Evolutionary conservation across 2,113 vertebrate genomes (phyloP), one percentile per base, ranked within the genome.

Genomic region (Zosterops borbonicus): DNA sequence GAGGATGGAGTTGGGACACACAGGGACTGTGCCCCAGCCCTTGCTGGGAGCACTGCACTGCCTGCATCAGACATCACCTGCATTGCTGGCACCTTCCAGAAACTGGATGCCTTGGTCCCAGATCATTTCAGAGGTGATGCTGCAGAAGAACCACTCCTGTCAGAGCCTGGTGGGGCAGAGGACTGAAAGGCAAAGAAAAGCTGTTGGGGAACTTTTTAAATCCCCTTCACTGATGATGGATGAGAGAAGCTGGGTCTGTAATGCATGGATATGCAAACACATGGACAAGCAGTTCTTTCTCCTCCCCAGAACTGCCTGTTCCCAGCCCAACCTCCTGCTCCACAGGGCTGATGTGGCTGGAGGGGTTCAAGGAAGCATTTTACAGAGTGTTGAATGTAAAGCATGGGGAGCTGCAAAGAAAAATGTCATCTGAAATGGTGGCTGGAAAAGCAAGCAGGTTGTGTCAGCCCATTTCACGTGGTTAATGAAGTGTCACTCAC

Each of bases 401-500:
- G 33, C 31, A 58, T 12, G 14, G 41, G 35, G 23, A 65, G n/a
- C 53, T 59, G 49, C 63, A 83, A n/a, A 71, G 64, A 62, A 75
- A 80, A 89, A 71, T 20, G 37, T 37, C 9, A 3, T 60, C 63
- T 88, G 83, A 74, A 88, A 55, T 68, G 79, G 79, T 68, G 90
- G 41, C 82, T 91, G 75, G 53, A 25, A 65, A 86, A 93, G 73
- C 75, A 59, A 70, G 55, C 71, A 21, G 87, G 56, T 79, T 92
- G 42, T 81, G 86, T 81, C 88, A 92, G 85, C 69, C 88, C 79
- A 60, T 94, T 93, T 92, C 80, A 86, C 0, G 11, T 67, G 80
- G 76, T 73, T 96, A 96, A 95, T 95, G 92, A 84, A 81, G 65
- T 94, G 90, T 90, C 88, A 55, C 71, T 96, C 82, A 42, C 90